phyloP scores from a whole-genome alignment of 2,888 invertebrate species.

The Cataglyphis livida region DNA sequence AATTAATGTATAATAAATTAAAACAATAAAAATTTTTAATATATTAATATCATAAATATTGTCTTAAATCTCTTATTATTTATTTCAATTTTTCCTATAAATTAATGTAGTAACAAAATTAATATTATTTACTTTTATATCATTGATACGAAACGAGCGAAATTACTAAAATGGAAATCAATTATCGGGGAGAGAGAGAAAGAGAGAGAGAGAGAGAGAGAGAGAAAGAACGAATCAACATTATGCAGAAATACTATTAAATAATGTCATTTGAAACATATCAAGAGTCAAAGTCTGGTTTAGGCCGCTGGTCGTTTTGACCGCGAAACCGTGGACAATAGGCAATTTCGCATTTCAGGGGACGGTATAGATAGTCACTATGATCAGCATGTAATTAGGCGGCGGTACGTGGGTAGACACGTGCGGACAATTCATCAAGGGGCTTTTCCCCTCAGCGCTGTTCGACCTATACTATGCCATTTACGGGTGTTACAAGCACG shows the following conservation, averaged over 20 bases:
- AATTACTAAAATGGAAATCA: background rate
- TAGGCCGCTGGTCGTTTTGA: constrained; percentile 71
- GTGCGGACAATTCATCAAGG: constrained; percentile 85
- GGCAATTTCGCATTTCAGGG: constrained; percentile 81
- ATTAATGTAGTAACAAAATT: background rate
- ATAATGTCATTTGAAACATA: constrained; percentile 63
- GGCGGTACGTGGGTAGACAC: constrained; percentile 82
- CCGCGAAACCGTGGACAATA: constrained; percentile 80
- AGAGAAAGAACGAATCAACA: background rate
- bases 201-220: too few species aligned
- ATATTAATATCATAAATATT: background rate
- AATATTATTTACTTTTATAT: background rate
- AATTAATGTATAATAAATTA: background rate
- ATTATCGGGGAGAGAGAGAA: background rate
- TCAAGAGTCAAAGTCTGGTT: constrained; percentile 69
- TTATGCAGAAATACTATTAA: constrained; percentile 21
- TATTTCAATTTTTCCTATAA: background rate
- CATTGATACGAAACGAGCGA: background rate
- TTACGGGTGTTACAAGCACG: constrained; percentile 77
- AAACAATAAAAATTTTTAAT: background rate
- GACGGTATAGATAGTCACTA: constrained; percentile 81
- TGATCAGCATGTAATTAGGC: constrained; percentile 85
- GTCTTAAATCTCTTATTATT: background rate
- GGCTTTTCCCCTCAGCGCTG: constrained; percentile 72
- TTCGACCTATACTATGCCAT: constrained; percentile 73